Conservation (phyloP, 2,797 vertebrate species). For the Sebastes kiyomatsui region DNA sequence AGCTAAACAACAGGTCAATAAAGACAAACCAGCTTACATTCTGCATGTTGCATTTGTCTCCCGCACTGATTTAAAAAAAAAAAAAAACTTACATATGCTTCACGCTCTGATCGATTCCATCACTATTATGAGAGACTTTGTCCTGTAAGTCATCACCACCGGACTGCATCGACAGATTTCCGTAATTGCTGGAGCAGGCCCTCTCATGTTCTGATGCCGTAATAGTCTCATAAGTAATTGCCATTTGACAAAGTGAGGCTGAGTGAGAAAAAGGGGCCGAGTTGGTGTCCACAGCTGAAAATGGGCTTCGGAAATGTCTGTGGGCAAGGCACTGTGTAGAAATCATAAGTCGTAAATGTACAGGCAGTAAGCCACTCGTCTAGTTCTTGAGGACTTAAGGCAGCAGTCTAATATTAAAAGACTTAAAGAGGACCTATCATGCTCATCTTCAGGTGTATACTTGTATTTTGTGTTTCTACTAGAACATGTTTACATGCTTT, state of each 20-base stretch:
- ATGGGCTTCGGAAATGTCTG: background rate
- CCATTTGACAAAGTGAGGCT: slow-evolving; percentile 17
- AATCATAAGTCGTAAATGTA: background rate
- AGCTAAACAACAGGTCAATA: slow-evolving; percentile 57
- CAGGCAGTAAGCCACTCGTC: background rate
- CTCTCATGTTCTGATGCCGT: slow-evolving; percentile 2
- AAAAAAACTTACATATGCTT: background rate
- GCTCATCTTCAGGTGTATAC: fast-evolving
- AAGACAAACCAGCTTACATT: slow-evolving; percentile 30
- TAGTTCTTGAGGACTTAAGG: background rate
- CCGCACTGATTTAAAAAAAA: slow-evolving; percentile 8
- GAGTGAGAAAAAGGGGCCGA: background rate
- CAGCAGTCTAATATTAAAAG: no score
- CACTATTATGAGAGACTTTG: slow-evolving; percentile 19
- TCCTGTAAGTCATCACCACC: slow-evolving; percentile 14
- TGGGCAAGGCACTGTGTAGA: background rate
- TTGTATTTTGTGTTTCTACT: background rate
- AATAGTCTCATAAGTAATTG: slow-evolving; percentile 11
- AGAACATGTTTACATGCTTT: background rate
- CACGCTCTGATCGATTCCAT: slow-evolving; percentile 23
- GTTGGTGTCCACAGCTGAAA: background rate
- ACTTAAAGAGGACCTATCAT: background rate
- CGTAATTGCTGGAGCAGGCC: background rate
- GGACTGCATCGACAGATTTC: slow-evolving; percentile 4
- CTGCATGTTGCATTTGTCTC: slow-evolving; percentile 32